Base-by-base conservation (phyloP, 2,797 vertebrate species). In the Pygocentrus nattereri region DNA sequence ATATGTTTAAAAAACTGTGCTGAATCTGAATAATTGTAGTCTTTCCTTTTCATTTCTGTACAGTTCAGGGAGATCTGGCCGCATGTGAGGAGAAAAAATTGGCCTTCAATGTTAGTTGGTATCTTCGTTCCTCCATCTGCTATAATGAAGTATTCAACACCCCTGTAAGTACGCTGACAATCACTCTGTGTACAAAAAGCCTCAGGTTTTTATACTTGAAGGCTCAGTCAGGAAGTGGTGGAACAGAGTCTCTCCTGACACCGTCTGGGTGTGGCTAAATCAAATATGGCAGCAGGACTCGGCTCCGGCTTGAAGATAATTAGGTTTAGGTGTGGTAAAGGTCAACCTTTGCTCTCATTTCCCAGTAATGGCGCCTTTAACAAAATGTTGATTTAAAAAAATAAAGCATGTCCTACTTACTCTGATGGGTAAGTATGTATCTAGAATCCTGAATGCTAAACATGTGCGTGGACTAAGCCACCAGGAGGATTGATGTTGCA, bases 141-240 rank as follows among this genome's bases (percentile, higher is more conserved):
- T 99, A 98, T 90, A 98, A 99, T 84, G 97, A 98, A 86, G 95
- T 99, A 87, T 98, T 97, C 84, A 97, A 95, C 87, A 98, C 97
- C 52, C 94, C 95, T 62, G 98, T 98, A 92, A 96, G 95, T 91
- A 25, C 18, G 13, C n/a, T 74, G n/a, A 21, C n/a, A 13, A 23
- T 44, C 16, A 38, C 62, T 6, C 15, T 15, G 16, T 6, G 5
- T 13, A 6, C 5, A 21, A 25, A 7, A 11, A 23, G n/a, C 56
- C 21, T 16, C 0, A 56, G 16, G 52, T 56, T 56, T n/a, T 15
- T 18, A 50, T 50, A 18, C 3, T 21, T n/a, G n/a, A 58, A 23
- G 25, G n/a, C n/a, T 58, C n/a, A 23, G 11, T 23, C 21, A 25
- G 56, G 56, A 58, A 58, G 19, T 25, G 2, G 56, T 58, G 1